Evolutionary conservation across 2,113 vertebrate genomes (phyloP).

Genomic region (Copsychus sechellarum): DNA sequence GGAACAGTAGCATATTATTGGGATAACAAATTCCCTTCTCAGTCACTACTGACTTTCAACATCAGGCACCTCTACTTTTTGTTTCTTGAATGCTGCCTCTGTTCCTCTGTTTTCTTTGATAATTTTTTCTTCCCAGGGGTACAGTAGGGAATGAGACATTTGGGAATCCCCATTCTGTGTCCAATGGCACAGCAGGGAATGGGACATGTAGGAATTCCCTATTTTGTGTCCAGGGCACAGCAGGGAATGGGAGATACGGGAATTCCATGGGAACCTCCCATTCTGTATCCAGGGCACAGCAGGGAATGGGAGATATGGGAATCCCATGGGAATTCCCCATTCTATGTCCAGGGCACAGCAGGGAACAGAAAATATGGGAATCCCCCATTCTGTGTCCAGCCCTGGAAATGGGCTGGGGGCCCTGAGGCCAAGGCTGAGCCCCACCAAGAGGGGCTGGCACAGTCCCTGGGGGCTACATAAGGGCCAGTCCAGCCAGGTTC

Average conservation of each 20-base stretch:
- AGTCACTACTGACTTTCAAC: neutral
- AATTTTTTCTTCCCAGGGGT: neutral
- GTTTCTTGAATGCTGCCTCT: rapidly evolving
- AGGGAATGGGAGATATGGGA: no score
- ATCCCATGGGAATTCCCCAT: no score
- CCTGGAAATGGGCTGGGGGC: rapidly evolving
- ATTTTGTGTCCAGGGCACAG: neutral
- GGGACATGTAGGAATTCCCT: no score
- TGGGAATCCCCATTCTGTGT: no score
- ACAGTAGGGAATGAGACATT: no score
- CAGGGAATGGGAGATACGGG: neutral
- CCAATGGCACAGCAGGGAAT: no score
- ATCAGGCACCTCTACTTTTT: neutral
- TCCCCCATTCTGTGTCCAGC: neutral
- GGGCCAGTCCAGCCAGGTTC: neutral
- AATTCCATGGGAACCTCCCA: no score
- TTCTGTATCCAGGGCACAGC: neutral
- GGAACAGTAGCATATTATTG: rapidly evolving
- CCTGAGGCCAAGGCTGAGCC: rapidly evolving
- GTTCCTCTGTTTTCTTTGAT: neutral
- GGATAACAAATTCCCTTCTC: neutral
- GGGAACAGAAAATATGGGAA: neutral
- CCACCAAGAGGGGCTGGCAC: neutral
- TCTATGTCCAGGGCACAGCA: neutral
- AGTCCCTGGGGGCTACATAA: no score